A percentile compares a stretch with the other conserved stretches of the same genome.
Conservation (phyloP, 2,888 invertebrate species). For the Stenolophus ochropezus region DNA sequence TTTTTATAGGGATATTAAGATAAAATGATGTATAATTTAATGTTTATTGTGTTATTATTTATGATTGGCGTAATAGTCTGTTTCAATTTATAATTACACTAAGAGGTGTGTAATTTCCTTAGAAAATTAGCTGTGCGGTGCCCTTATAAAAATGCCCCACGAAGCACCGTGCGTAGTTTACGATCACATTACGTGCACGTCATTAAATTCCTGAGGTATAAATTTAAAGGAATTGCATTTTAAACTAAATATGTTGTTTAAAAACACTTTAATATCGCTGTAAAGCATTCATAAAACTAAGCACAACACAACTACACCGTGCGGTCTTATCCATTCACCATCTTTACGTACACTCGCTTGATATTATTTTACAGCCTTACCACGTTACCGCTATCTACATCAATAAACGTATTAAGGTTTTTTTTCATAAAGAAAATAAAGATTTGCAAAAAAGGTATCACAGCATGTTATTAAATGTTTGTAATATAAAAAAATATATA, state of each 20-base stretch:
- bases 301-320: constrained; percentile 5
- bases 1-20: too few relatives aligned
- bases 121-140: background rate
- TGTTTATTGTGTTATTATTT: too few relatives aligned
- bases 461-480: background rate
- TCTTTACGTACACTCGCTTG: background rate
- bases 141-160: background rate
- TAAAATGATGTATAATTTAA: too few relatives aligned
- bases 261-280: constrained; percentile 12
- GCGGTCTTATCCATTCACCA: background rate
- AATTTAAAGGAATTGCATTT: constrained; percentile 32
- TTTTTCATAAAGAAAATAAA: background rate
- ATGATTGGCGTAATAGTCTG: background rate
- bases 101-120: background rate
- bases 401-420: constrained; percentile 21
- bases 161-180: background rate
- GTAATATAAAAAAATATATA: too few relatives aligned
- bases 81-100: background rate
- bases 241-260: constrained; percentile 34
- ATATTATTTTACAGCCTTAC: constrained; percentile 24
- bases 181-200: constrained; percentile 5
- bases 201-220: constrained; percentile 15
- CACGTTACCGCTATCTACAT: constrained; percentile 1
- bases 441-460: background rate
- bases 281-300: constrained; percentile 31